A percentile compares a stretch with the other conserved stretches of the same genome.
Evolutionary conservation across 2,888 invertebrate genomes (phyloP).

Genomic region (Tetranychus piercei): DNA sequence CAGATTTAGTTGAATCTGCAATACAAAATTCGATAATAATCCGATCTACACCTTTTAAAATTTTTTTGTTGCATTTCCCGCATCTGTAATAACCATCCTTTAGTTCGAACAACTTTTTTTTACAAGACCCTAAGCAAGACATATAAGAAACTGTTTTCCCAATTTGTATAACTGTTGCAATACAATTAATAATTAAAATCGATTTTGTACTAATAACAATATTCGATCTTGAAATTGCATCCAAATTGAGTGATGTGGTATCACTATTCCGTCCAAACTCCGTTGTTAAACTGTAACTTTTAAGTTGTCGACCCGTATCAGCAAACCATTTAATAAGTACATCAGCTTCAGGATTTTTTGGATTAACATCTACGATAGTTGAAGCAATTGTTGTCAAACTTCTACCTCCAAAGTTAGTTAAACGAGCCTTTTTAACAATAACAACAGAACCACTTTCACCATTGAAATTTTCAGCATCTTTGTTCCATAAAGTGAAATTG

Average conservation of each 20-base stretch:
- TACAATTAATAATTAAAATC: background rate
- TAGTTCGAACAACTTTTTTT: constrained; percentile 80
- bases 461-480: constrained; percentile 62
- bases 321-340: constrained; percentile 42
- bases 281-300: background rate
- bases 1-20: constrained; percentile 65
- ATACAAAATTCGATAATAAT: constrained; percentile 61
- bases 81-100: constrained; percentile 74
- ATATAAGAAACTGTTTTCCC: constrained; percentile 24
- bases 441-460: constrained; percentile 57
- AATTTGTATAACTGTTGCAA: background rate
- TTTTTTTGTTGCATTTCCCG: constrained; percentile 78
- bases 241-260: background rate
- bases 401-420: constrained; percentile 71
- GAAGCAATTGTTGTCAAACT: constrained; percentile 29
- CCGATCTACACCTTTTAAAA: constrained; percentile 65
- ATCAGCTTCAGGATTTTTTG: constrained; percentile 71
- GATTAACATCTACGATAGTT: constrained; percentile 51
- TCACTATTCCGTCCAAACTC: background rate
- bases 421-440: constrained; percentile 59
- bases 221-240: background rate
- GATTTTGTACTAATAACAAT: background rate
- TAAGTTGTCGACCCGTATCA: background rate
- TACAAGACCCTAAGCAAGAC: constrained; percentile 66
- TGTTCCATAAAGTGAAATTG: constrained; percentile 74